Percentiles rank a stretch among this genome's conserved stretches.
Evolutionary conservation across 2,797 vertebrate species (phyloP).

Genomic region (Anabas testudineus): DNA sequence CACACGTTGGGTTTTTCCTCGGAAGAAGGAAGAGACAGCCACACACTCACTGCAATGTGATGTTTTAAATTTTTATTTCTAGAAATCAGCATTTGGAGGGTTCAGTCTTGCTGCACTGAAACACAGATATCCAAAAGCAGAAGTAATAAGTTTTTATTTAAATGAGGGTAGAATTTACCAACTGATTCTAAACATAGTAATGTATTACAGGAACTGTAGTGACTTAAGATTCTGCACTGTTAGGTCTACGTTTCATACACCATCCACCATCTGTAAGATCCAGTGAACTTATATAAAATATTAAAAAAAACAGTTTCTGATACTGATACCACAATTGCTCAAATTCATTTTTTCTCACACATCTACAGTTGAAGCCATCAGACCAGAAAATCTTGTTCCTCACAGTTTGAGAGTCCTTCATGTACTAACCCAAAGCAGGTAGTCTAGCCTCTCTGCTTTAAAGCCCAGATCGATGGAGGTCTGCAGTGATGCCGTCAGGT

Average conservation of each 20-base stretch:
- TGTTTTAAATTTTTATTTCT: background rate
- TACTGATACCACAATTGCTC: too few relatives aligned
- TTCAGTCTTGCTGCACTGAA: background rate
- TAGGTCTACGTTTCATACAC: background rate
- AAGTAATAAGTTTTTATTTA: background rate
- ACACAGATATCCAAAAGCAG: too few relatives aligned
- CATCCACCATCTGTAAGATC: background rate
- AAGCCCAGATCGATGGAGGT: too few relatives aligned
- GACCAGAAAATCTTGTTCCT: too few relatives aligned
- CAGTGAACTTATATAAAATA: too few relatives aligned
- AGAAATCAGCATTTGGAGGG: slow-evolving; percentile 9
- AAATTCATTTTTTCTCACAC: too few relatives aligned
- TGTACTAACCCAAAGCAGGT: too few relatives aligned
- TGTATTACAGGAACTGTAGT: background rate
- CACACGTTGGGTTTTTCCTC: slow-evolving; percentile 17
- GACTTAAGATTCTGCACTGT: background rate
- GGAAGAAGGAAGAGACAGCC: background rate
- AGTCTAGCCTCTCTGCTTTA: too few relatives aligned
- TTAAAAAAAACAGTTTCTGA: too few relatives aligned
- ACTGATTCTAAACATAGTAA: background rate
- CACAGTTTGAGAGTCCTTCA: too few relatives aligned
- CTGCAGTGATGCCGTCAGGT: too few relatives aligned
- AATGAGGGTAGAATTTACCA: background rate
- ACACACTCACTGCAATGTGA: background rate
- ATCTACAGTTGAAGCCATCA: too few relatives aligned